phyloP scores from a whole-genome alignment of 1,140 invertebrate genomes.

The Odontomachus brunneus region DNA sequence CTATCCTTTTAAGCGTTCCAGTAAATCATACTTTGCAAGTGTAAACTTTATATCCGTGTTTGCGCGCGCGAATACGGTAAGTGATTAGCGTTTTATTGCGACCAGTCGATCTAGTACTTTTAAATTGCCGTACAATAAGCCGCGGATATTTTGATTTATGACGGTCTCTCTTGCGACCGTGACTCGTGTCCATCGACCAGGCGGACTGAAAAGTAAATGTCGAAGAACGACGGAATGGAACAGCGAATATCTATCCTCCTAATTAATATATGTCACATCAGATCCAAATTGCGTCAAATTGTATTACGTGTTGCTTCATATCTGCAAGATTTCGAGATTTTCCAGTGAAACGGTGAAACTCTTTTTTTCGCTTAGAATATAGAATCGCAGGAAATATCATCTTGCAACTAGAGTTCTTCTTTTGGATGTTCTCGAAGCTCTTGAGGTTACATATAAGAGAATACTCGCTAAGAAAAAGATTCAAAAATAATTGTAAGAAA shows the following conservation, averaged over 20 bases:
- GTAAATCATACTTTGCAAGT: slow-evolving; percentile 45
- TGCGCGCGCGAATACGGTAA: not conserved
- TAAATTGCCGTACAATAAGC: not conserved
- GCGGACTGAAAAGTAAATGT: not conserved
- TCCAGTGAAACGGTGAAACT: no score
- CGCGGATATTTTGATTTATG: not conserved
- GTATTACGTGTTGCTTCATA: not conserved
- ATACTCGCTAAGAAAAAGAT: no score
- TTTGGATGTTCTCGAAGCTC: no score
- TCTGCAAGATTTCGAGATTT: not conserved
- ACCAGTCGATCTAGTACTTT: not conserved
- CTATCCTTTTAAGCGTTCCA: slow-evolving; percentile 35
- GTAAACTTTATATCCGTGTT: not conserved
- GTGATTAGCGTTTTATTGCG: slow-evolving; percentile 26
- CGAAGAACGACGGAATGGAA: not conserved
- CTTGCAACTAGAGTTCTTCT: no score
- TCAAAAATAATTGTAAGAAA: no score
- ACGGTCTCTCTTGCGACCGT: not conserved
- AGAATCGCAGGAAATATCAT: no score
- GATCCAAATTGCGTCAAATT: not conserved
- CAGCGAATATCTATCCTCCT: not conserved
- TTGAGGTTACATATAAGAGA: no score
- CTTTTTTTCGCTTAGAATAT: no score
- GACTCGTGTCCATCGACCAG: not conserved
- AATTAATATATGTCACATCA: not conserved